Conservation (phyloP, 2,797 vertebrate species). For the Anguilla pacifica region DNA sequence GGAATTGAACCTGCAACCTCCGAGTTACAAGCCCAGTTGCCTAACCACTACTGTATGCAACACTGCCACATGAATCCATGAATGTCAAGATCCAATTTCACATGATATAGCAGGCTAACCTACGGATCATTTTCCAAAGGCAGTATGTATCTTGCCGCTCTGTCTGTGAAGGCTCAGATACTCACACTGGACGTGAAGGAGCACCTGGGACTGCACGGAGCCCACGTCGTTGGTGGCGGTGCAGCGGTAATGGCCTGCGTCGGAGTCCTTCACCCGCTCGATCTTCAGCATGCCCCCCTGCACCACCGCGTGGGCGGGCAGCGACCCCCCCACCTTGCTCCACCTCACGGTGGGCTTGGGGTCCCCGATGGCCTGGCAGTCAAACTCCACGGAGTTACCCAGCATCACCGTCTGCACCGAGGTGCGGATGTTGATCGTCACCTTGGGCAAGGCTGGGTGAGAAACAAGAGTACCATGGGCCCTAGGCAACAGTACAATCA, state of each 20-base stretch:
- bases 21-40: neutral
- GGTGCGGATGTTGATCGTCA: slow-evolving; percentile 94
- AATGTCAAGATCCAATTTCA: neutral
- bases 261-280: slow-evolving; percentile 79
- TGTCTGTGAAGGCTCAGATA: neutral
- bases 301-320: slow-evolving; percentile 81
- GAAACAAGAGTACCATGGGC: neutral
- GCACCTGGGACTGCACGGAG: slow-evolving; percentile 90
- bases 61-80: neutral
- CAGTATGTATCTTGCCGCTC: neutral
- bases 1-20: neutral
- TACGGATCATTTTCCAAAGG: neutral
- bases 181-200: slow-evolving; percentile 93
- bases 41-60: neutral
- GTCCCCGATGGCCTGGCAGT: slow-evolving; percentile 91
- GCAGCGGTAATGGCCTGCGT: slow-evolving; percentile 93
- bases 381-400: slow-evolving; percentile 89
- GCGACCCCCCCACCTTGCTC: slow-evolving; percentile 86
- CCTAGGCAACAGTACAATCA: neutral
- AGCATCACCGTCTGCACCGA: slow-evolving; percentile 92
- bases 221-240: slow-evolving; percentile 88
- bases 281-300: slow-evolving; percentile 81
- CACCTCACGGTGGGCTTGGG: slow-evolving; percentile 87
- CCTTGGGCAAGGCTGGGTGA: slow-evolving; percentile 86
- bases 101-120: neutral